These are phyloP conservation scores for Platyscapa corneri DNA, from an alignment of 1,140 invertebrate species.

Conservation along the genomic window DNA sequence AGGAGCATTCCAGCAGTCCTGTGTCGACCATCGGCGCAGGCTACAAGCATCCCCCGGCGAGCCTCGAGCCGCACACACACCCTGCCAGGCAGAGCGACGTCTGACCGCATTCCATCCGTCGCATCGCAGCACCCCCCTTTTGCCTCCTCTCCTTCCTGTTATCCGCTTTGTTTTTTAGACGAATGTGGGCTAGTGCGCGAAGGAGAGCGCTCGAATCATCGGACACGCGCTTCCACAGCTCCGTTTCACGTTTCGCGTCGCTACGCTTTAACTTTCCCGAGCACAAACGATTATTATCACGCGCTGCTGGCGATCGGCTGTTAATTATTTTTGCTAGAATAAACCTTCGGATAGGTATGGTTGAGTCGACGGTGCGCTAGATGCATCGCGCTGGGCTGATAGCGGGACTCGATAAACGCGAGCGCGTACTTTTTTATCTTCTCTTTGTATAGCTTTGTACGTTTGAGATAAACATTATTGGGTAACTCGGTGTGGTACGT, in stretches of 20 bases:
- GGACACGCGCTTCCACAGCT: not conserved
- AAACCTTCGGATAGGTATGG: too few relatives aligned
- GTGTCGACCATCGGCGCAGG: not conserved
- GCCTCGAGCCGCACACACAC: not conserved
- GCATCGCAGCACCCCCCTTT: too few relatives aligned
- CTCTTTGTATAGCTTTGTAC: constrained; percentile 44
- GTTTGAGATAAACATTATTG: constrained; percentile 23
- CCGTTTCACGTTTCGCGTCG: not conserved
- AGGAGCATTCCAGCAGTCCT: constrained; percentile 73
- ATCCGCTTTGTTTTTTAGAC: too few relatives aligned
- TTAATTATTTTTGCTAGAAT: too few relatives aligned
- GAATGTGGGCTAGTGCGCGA: too few relatives aligned
- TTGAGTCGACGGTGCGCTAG: too few relatives aligned
- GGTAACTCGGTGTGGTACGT: constrained; percentile 1
- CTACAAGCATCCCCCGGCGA: not conserved
- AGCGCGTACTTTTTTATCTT: constrained; percentile 35
- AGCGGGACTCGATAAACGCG: not conserved
- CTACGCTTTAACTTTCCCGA: not conserved
- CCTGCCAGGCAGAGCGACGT: constrained; percentile 34
- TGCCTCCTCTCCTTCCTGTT: too few relatives aligned
- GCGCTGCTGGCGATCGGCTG: too few relatives aligned
- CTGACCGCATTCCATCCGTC: not conserved
- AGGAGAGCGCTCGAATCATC: too few relatives aligned
- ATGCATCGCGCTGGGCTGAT: not conserved
- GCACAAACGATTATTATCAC: not conserved